These are phyloP conservation scores for Trachymyrmex septentrionalis DNA, from an alignment of 1,140 invertebrate genomes.

Conservation along the genomic window DNA sequence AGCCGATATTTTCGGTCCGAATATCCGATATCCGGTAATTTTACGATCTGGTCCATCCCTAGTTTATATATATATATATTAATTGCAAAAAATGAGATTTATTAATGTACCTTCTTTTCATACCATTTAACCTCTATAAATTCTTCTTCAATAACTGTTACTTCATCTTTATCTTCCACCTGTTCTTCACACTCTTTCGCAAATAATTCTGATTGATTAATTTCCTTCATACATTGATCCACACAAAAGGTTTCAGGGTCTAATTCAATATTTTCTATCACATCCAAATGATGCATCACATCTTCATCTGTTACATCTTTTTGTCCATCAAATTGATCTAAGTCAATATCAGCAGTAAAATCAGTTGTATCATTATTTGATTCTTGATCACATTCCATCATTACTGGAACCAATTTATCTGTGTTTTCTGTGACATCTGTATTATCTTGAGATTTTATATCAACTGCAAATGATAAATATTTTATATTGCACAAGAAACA, in stretches of 20 bases:
- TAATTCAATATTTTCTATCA: conserved; percentile 83
- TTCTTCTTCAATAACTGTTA: not conserved
- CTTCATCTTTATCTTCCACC: conserved; percentile 46
- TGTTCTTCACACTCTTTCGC: conserved; percentile 54
- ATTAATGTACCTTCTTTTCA: conserved; percentile 68
- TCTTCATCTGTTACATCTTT: conserved; percentile 81
- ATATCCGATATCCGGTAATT: too few relatives aligned
- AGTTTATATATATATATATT: not conserved
- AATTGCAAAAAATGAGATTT: not conserved
- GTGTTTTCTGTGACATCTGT: not conserved
- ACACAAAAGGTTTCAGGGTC: conserved; percentile 73
- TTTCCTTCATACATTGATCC: not conserved
- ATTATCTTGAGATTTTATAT: not conserved
- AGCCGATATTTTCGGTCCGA: too few relatives aligned
- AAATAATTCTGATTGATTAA: conserved; percentile 43
- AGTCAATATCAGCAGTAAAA: conserved; percentile 69
- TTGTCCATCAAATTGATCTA: conserved; percentile 71
- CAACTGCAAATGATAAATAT: not conserved
- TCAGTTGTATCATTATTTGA: conserved; percentile 52
- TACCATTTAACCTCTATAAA: conserved; percentile 67
- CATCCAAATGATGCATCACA: conserved; percentile 81
- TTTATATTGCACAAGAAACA: not conserved
- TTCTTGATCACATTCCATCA: not conserved
- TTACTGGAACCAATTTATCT: not conserved
- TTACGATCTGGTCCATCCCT: too few relatives aligned